Conservation (phyloP, 2,113 vertebrate genomes). For the Geococcyx californianus region DNA sequence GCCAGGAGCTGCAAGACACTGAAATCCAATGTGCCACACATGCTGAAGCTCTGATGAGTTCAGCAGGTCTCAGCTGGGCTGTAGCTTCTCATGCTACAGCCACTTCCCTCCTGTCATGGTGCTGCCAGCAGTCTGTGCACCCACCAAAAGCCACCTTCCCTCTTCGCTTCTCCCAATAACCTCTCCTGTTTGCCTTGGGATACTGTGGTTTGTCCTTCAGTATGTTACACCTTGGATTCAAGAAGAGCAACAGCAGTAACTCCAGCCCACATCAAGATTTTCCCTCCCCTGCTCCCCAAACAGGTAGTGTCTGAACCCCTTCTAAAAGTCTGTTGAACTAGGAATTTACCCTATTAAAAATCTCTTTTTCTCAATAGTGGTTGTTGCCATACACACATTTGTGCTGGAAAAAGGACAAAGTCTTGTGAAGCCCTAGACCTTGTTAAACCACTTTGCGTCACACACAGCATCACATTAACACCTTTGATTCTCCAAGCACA, state of each 20-base stretch:
- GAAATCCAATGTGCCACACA: rapidly evolving
- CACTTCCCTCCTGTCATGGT: background rate
- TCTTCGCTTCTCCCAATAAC: background rate
- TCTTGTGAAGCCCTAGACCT: rapidly evolving
- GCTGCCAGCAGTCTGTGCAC: background rate
- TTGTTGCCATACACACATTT: background rate
- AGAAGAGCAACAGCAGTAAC: background rate
- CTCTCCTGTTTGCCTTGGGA: background rate
- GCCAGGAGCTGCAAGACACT: background rate
- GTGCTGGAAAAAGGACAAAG: background rate
- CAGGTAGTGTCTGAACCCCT: background rate
- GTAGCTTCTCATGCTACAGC: background rate
- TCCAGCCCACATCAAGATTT: background rate
- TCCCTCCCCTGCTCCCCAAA: background rate
- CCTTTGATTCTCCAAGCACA: background rate
- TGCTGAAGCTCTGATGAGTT: background rate
- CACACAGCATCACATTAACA: background rate
- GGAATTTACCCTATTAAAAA: background rate
- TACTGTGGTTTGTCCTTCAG: background rate
- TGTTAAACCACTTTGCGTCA: background rate
- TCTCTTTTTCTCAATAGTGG: background rate
- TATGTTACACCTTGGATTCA: background rate
- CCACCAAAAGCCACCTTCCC: background rate
- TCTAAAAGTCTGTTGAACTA: background rate
- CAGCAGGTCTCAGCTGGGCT: background rate